phyloP scores from a whole-genome alignment of 2,797 vertebrate species.

The Ammospiza maritima region DNA sequence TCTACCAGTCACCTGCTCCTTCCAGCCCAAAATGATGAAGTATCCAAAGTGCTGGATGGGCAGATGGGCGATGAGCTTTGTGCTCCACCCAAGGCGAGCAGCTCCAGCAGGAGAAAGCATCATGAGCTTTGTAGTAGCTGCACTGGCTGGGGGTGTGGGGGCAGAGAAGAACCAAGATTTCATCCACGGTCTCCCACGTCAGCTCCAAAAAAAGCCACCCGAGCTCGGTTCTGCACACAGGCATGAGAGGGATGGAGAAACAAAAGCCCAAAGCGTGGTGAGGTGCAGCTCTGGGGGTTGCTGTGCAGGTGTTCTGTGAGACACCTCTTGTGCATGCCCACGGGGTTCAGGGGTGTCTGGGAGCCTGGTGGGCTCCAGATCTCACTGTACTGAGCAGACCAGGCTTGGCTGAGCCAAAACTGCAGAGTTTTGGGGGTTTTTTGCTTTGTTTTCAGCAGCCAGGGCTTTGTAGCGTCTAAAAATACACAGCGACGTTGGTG shows the following conservation, averaged over 20 bases:
- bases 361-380: neutral
- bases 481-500: neutral
- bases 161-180: neutral
- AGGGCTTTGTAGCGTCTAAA: neutral
- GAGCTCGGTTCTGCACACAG: neutral
- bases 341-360: neutral
- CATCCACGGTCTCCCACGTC: neutral
- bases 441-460: neutral
- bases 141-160: neutral
- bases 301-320: neutral
- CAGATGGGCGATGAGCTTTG: neutral
- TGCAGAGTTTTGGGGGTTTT: neutral
- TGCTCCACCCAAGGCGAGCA: rapidly evolving
- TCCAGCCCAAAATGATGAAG: neutral
- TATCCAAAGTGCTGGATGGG: rapidly evolving
- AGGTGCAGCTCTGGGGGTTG: neutral
- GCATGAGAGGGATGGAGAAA: neutral
- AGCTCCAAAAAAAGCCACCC: neutral
- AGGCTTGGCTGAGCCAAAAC: neutral
- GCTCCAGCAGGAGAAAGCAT: neutral
- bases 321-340: neutral
- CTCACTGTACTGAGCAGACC: neutral
- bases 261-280: neutral
- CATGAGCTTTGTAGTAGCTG: neutral
- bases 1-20: neutral